Conservation (phyloP, 2,888 invertebrate species). For the Morinoia aosen region DNA sequence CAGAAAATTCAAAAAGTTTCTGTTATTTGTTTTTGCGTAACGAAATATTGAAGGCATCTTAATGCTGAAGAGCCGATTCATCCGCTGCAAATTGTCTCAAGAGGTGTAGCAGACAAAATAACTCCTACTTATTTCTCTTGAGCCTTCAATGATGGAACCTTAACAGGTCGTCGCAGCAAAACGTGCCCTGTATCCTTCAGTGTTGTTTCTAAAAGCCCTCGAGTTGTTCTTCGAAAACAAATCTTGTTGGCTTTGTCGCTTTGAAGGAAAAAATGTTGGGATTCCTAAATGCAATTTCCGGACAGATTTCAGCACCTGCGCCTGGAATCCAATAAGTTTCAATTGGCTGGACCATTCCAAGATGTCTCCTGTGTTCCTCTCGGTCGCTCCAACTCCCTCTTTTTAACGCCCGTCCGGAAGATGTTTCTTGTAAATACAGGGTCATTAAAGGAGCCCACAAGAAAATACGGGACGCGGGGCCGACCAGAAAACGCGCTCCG, state of each 20-base stretch:
- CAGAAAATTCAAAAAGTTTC: no score
- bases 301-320: slow-evolving; percentile 52
- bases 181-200: neutral
- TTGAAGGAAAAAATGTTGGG: slow-evolving; percentile 36
- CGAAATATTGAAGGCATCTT: no score
- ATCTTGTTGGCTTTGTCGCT: slow-evolving; percentile 36
- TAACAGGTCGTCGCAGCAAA: neutral
- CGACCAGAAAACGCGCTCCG: slow-evolving; percentile 45
- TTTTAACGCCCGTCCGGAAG: slow-evolving; percentile 43
- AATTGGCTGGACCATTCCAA: slow-evolving; percentile 45
- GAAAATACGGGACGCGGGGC: slow-evolving; percentile 43
- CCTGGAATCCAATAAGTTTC: slow-evolving; percentile 51
- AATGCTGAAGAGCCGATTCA: no score
- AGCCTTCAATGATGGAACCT: neutral
- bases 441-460: slow-evolving; percentile 46
- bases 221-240: slow-evolving; percentile 43
- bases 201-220: neutral
- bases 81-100: neutral
- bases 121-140: neutral
- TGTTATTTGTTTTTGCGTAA: no score
- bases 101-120: neutral
- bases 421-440: slow-evolving; percentile 50
- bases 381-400: slow-evolving; percentile 29
- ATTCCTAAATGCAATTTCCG: slow-evolving; percentile 49
- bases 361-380: slow-evolving; percentile 23